Percentiles rank a stretch among this genome's conserved stretches.
Evolutionary conservation across 1,140 invertebrate species (phyloP).

Genomic region (Drosophila pallidifrons): DNA sequence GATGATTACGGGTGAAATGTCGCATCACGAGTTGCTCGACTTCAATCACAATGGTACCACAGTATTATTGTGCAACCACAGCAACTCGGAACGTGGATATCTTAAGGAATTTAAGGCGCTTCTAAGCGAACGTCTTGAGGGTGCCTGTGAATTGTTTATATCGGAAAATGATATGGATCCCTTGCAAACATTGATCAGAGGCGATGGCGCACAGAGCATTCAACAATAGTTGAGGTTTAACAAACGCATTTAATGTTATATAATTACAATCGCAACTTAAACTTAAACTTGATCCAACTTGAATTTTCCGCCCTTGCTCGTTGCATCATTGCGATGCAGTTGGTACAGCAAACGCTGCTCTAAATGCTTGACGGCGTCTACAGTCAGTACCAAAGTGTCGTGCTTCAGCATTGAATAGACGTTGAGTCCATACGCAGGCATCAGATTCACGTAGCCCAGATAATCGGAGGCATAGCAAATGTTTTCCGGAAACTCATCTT

Average conservation of each 20-base stretch:
- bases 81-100: conserved; percentile 97
- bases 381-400: conserved; percentile 96
- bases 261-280: conserved; percentile 39
- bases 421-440: conserved; percentile 96
- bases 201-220: conserved; percentile 9
- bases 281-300: conserved; percentile 86
- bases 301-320: conserved; percentile 85
- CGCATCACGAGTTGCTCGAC: conserved; percentile 97
- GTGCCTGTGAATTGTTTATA: conserved; percentile 88
- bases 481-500: conserved; percentile 94
- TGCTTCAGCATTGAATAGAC: conserved; percentile 98
- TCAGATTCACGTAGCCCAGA: conserved; percentile 95
- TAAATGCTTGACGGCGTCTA: conserved; percentile 92
- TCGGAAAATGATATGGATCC: conserved; percentile 92
- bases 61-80: conserved; percentile 97
- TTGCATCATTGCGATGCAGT: conserved; percentile 88
- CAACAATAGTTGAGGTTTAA: conserved; percentile 29
- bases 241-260: conserved; percentile 55
- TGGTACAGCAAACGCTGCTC: conserved; percentile 94
- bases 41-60: conserved; percentile 90
- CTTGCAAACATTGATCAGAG: conserved; percentile 34
- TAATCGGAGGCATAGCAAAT: conserved; percentile 92
- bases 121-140: conserved; percentile 86
- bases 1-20: conserved; percentile 97
- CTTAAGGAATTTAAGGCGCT: conserved; percentile 87